Evolutionary conservation across 2,888 invertebrate genomes (phyloP).

Genomic region (Pseudanteris insignis): DNA sequence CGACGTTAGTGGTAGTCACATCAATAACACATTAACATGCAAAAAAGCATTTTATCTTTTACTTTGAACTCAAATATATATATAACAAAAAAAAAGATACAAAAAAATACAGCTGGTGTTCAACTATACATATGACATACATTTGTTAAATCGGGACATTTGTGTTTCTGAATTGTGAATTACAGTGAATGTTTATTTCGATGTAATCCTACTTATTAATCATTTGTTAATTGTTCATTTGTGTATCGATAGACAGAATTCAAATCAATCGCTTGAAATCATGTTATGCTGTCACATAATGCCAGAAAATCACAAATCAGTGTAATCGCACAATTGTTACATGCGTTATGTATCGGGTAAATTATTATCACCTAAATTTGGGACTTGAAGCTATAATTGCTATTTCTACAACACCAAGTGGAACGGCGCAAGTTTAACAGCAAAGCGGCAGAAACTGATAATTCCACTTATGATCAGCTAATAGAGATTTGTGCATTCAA

Average conservation of each 20-base stretch:
- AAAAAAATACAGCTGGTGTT: conserved; percentile 35
- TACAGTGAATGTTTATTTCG: too few species aligned
- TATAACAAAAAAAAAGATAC: too few species aligned
- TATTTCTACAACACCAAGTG: conserved; percentile 41
- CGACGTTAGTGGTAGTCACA: conserved; percentile 48
- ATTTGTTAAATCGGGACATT: too few species aligned
- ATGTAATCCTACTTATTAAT: too few species aligned
- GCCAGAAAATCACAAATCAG: too few species aligned
- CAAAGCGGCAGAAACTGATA: conserved; percentile 24
- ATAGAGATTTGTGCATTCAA: too few species aligned
- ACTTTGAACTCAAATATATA: conserved; percentile 24
- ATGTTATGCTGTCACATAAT: too few species aligned
- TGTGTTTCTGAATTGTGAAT: neutral
- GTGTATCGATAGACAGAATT: too few species aligned
- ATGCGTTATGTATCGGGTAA: conserved; percentile 13
- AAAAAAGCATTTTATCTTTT: conserved; percentile 43
- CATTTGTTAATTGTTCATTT: too few species aligned
- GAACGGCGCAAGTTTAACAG: conserved; percentile 33
- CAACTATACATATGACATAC: too few species aligned
- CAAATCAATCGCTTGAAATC: too few species aligned
- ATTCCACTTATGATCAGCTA: neutral
- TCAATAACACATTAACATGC: conserved; percentile 49
- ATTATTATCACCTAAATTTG: conserved; percentile 20
- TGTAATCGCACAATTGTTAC: conserved; percentile 7
- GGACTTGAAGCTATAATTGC: conserved; percentile 23